These are phyloP conservation scores for Caenorhabditis angaria DNA, from an alignment of 2,888 invertebrate species.

Conservation along the genomic window DNA sequence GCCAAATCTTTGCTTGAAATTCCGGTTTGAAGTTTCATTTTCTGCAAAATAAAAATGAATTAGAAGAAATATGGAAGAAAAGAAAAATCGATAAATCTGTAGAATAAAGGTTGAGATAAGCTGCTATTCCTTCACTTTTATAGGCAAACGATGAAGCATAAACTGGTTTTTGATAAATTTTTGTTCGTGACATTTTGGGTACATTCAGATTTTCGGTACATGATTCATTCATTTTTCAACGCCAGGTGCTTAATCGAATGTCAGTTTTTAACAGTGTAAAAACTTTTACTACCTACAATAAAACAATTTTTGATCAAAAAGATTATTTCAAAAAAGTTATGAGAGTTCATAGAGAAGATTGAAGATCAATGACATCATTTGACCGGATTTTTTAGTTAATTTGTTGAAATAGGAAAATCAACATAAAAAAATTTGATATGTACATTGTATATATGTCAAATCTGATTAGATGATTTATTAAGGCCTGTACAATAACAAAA, in stretches of 20 bases:
- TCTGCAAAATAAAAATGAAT: background rate
- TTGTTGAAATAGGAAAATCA: background rate
- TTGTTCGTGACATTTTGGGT: background rate
- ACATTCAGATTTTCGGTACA: background rate
- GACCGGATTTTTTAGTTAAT: background rate
- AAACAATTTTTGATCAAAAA: too few relatives aligned
- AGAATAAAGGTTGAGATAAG: background rate
- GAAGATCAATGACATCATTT: background rate
- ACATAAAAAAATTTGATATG: background rate
- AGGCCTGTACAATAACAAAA: too few relatives aligned
- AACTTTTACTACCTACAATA: background rate
- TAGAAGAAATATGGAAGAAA: background rate
- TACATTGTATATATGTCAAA: background rate
- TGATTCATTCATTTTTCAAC: background rate
- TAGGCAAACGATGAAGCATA: background rate
- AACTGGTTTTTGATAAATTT: background rate
- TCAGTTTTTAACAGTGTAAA: background rate
- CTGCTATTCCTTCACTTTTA: background rate
- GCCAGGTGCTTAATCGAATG: background rate
- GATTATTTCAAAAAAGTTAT: background rate
- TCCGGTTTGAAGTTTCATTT: conserved; percentile 41
- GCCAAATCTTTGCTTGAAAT: conserved; percentile 43
- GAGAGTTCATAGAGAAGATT: background rate
- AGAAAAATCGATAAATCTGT: background rate
- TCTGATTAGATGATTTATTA: background rate